Evolutionary conservation across 37 sponge, comb jelly and placozoan genomes (phyloP).

Genomic region (Haliclona indistincta): DNA sequence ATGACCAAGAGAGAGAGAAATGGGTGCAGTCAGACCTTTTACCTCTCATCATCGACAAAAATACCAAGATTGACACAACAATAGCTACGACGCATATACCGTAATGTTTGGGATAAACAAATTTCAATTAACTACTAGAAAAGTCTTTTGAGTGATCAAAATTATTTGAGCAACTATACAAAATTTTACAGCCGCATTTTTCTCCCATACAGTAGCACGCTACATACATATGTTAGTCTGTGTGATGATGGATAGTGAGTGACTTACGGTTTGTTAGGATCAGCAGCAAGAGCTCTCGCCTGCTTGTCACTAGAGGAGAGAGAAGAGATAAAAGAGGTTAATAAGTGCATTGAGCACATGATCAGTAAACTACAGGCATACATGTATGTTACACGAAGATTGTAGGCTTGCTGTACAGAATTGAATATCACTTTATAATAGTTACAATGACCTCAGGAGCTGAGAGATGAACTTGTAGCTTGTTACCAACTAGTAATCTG

Average conservation of each 20-base stretch:
- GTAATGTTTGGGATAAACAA: too few species aligned
- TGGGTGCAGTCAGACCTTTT: conserved; percentile 73
- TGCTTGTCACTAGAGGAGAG: conserved; percentile 89
- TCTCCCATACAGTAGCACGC: too few species aligned
- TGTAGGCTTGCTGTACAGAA: too few species aligned
- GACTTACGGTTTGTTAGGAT: conserved; percentile 73
- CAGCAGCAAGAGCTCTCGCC: conserved; percentile 56
- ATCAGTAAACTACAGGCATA: too few species aligned
- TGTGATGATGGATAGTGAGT: too few species aligned
- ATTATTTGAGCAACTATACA: too few species aligned
- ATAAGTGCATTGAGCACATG: too few species aligned
- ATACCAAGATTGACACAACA: background rate
- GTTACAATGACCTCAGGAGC: conserved; percentile 81
- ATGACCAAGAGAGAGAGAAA: background rate
- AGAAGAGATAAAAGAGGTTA: too few species aligned
- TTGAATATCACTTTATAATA: conserved; percentile 91
- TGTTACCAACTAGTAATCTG: conserved; percentile 86
- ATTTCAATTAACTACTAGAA: background rate
- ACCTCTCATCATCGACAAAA: conserved; percentile 78
- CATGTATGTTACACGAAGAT: too few species aligned
- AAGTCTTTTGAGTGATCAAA: background rate
- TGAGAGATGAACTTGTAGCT: conserved; percentile 85
- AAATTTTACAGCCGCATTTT: too few species aligned
- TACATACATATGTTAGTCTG: too few species aligned
- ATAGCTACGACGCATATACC: too few species aligned